Percentiles rank a stretch among this genome's conserved stretches.
Evolutionary conservation across 2,888 invertebrate genomes (phyloP).

Genomic region (Lamellibrachia columna): DNA sequence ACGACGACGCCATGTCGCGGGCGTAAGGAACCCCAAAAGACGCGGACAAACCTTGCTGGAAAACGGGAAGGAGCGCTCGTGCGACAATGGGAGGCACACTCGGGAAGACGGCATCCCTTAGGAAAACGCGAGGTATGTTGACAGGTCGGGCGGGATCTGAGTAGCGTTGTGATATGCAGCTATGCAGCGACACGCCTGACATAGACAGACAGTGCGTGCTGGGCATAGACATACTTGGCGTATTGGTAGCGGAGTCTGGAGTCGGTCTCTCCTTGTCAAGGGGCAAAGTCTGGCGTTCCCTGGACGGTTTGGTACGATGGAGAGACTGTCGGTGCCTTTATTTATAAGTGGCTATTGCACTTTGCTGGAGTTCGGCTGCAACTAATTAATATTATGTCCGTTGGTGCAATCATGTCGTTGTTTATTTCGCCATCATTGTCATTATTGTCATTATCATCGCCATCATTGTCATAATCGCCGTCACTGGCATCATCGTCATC

Average conservation of each 20-base stretch:
- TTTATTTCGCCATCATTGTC: neutral
- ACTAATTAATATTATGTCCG: too few species aligned
- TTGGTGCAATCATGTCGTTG: too few species aligned
- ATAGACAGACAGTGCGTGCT: neutral
- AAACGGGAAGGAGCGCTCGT: neutral
- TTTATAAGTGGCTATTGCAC: neutral
- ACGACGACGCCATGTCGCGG: neutral
- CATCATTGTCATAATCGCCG: neutral
- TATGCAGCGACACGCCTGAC: neutral
- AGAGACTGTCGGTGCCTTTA: neutral
- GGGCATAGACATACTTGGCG: neutral
- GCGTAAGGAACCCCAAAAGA: neutral
- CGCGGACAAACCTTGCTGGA: neutral
- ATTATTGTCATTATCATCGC: neutral
- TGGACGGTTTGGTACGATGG: neutral
- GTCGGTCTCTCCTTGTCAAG: neutral
- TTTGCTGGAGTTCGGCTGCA: neutral
- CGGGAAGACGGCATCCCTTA: neutral
- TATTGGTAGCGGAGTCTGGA: neutral
- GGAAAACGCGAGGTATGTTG: slow-evolving; percentile 10
- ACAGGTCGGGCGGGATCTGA: neutral
- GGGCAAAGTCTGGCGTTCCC: neutral
- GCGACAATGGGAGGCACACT: neutral
- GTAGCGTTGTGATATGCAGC: neutral
- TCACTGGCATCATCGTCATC: too few species aligned